These are phyloP conservation scores for Perdita meconis DNA, from an alignment of 2,888 invertebrate species.

Conservation along the genomic window DNA sequence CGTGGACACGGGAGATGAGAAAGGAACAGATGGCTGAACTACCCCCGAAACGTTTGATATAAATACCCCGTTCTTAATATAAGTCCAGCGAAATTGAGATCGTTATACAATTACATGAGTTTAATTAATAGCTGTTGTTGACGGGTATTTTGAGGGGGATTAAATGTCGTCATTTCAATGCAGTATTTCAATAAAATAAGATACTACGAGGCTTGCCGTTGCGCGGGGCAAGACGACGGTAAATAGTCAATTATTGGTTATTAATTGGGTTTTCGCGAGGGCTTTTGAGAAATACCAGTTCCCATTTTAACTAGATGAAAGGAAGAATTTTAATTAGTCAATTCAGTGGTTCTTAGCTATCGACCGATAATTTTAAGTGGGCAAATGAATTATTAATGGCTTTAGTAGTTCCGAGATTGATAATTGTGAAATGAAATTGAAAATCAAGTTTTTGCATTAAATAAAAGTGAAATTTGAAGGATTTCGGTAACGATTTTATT, in stretches of 20 bases:
- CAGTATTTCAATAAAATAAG: not conserved
- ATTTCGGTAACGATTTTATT: not conserved
- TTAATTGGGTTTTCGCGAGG: not conserved
- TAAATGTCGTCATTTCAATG: not conserved
- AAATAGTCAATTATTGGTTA: not conserved
- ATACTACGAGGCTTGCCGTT: not conserved
- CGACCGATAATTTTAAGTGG: not conserved
- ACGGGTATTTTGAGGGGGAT: not conserved
- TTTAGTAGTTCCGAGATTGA: not conserved
- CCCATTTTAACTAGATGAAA: not conserved
- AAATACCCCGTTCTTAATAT: conserved; percentile 20
- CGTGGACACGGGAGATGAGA: not conserved
- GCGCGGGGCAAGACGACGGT: not conserved
- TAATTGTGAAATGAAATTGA: not conserved
- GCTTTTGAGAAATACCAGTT: not conserved
- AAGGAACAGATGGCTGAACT: conserved; percentile 39
- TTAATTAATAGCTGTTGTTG: not conserved
- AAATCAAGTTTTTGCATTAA: not conserved
- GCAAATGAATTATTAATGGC: not conserved
- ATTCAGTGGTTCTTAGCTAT: not conserved
- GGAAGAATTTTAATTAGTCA: not conserved
- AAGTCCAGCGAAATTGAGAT: not conserved
- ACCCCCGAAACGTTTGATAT: conserved; percentile 15
- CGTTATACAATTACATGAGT: not conserved
- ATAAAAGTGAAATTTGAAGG: not conserved